phyloP scores from a whole-genome alignment of 2,888 invertebrate species.

The Drosophila flavopinicola region DNA sequence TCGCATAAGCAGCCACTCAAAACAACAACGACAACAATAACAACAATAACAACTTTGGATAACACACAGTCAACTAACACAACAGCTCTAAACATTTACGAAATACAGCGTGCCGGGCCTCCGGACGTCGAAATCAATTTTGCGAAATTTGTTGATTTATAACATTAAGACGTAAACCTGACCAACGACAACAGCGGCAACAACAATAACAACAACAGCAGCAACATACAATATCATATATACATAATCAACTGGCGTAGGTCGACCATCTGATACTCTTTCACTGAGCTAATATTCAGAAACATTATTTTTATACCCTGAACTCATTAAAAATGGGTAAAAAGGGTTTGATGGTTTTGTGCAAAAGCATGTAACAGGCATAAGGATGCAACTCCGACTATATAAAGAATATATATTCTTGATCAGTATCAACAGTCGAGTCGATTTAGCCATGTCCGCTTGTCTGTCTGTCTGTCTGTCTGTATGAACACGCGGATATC shows the following conservation, averaged over 20 bases:
- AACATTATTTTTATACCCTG: too few relatives aligned
- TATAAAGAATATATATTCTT: too few relatives aligned
- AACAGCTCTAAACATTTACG: constrained; percentile 54
- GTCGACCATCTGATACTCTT: constrained; percentile 23
- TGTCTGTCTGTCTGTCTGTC: too few relatives aligned
- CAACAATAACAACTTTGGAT: constrained; percentile 21
- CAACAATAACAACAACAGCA: constrained; percentile 10
- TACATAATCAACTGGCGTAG: not conserved
- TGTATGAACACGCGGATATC: too few relatives aligned
- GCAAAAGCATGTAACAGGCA: too few relatives aligned
- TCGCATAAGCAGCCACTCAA: constrained; percentile 37
- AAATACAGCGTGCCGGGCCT: constrained; percentile 62
- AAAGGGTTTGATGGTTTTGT: too few relatives aligned
- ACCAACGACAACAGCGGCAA: constrained; percentile 56
- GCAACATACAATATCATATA: constrained; percentile 1
- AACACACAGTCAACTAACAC: constrained; percentile 39
- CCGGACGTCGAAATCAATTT: constrained; percentile 59
- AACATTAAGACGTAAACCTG: constrained; percentile 65
- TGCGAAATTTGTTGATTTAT: constrained; percentile 71
- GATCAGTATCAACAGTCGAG: too few relatives aligned
- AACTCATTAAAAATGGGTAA: too few relatives aligned
- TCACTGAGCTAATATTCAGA: not conserved
- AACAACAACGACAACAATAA: constrained; percentile 3
- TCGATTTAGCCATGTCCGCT: too few relatives aligned
- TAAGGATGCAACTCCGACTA: too few relatives aligned